These are phyloP conservation scores for Sebastes hubbsi DNA, from an alignment of 2,797 vertebrate species.

Conservation along the genomic window DNA sequence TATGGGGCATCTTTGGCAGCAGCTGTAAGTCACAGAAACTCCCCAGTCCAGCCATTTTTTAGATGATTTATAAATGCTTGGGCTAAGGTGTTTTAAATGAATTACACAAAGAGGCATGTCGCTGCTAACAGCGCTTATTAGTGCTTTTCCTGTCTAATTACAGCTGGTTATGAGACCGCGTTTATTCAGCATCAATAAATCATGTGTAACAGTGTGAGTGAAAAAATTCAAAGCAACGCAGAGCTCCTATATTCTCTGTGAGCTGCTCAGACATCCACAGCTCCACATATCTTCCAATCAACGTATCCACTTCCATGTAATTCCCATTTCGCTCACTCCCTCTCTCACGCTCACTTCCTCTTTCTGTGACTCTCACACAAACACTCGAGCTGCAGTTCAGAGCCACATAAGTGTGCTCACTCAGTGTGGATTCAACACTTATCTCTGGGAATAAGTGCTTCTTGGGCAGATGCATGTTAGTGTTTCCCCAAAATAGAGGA, in stretches of 20 bases:
- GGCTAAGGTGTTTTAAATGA: constrained; percentile 46
- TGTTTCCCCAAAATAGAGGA: constrained; percentile 17
- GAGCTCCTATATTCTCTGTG: not conserved
- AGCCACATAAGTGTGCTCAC: constrained; percentile 16
- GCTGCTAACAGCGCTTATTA: constrained; percentile 40
- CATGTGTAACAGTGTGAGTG: constrained; percentile 3
- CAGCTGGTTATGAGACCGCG: constrained; percentile 32
- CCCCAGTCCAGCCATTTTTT: constrained; percentile 10
- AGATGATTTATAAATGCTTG: constrained; percentile 16
- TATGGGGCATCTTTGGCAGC: constrained; percentile 43
- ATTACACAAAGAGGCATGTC: constrained; percentile 40
- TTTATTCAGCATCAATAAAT: constrained; percentile 43
- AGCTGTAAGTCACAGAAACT: constrained; percentile 22
- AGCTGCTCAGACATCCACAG: constrained; percentile 15
- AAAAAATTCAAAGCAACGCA: not conserved
- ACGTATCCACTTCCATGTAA: constrained; percentile 23
- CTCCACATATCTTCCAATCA: constrained; percentile 19
- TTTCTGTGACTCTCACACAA: not conserved
- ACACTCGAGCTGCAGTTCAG: constrained; percentile 23
- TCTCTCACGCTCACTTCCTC: constrained; percentile 17
- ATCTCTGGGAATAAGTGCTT: not conserved
- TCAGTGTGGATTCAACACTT: constrained; percentile 14
- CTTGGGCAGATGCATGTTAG: constrained; percentile 6
- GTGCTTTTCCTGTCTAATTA: constrained; percentile 41
- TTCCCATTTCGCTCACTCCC: not conserved